Base-by-base conservation (phyloP, 92 coral and sea anemone genomes). In the Porites cylindrica region DNA sequence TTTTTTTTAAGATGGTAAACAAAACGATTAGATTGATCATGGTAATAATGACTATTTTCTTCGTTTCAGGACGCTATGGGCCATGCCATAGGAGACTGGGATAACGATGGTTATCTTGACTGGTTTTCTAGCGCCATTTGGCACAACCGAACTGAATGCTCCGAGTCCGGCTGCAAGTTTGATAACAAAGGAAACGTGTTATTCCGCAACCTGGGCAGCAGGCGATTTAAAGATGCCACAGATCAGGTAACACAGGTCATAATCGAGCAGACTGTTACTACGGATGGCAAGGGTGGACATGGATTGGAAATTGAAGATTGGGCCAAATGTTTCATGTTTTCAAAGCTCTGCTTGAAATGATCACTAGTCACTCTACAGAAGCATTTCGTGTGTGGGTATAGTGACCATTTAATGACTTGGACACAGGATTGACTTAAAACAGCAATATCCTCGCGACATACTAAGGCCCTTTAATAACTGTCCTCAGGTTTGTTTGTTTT, bases 61-160 rank as follows among this genome's bases (percentile, higher is more conserved):
- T 76, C 62, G 51, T 58, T 72, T 18, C 80, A 96, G 99, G 99
- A 96, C 92, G 99, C 99, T 43, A 96, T 96, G 98, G 99, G 99
- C 19, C 99, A 96, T 76, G 98, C 99, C 18, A 94, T 96, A 14
- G 99, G 99, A 38, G 99, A 96, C 96, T 96, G 98, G 98, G 91
- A 94, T 81, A 96, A 96, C 32, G 95, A 96, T 76, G 96, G 98
- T 23, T 72, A 66, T n/a, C 86, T 96, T 70, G 99, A 96, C 70
- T 96, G 99, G 99, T 96, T 96, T 75, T 96, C 99, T 9, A 92
- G 95, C 43, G 99, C 99, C 50, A 96, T 94, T 60, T 92, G 85
- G 76, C 98, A 96, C 83, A 91, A 96, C 81, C 66, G 81, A 21
- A 91, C 98, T 19, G 98, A 89, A 3, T 96, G 99, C 67, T 78